A percentile compares a stretch with the other conserved stretches of the same genome.
Conservation (phyloP, 2,113 vertebrate species). For the Mastomys coucha region DNA sequence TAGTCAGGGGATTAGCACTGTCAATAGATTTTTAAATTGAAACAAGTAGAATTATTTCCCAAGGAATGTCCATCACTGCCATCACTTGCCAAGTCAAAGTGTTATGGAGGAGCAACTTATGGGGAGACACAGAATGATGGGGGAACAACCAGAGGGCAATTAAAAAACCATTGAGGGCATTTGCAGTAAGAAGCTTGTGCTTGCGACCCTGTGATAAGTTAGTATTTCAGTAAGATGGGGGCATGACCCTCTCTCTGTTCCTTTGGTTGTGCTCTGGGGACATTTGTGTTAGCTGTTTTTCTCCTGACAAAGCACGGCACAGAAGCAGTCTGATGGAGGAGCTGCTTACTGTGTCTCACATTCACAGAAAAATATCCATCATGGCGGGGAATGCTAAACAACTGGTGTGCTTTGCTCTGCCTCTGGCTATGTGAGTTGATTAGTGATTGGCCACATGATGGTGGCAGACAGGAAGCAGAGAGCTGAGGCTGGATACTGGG, state of each 20-base stretch:
- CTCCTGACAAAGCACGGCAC: neutral
- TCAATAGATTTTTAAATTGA: constrained; percentile 44
- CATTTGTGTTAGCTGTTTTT: neutral
- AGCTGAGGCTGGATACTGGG: neutral
- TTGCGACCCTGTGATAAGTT: too few species aligned
- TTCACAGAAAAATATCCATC: neutral
- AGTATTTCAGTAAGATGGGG: neutral
- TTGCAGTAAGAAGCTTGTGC: neutral
- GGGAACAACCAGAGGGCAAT: neutral
- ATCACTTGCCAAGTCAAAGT: neutral
- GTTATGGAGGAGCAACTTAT: neutral
- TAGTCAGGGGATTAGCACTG: neutral
- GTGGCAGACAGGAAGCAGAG: neutral
- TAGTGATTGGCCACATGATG: neutral
- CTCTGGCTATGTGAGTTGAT: neutral
- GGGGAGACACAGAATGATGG: neutral
- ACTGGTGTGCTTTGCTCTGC: neutral
- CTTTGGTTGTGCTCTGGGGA: neutral
- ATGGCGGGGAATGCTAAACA: neutral
- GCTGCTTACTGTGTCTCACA: neutral
- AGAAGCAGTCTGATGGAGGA: neutral
- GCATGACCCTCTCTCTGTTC: neutral
- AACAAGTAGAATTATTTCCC: constrained; percentile 51
- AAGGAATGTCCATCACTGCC: constrained; percentile 54
- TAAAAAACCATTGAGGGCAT: neutral